phyloP scores from a whole-genome alignment of 2,888 invertebrate species.

The Apamea sordens region DNA sequence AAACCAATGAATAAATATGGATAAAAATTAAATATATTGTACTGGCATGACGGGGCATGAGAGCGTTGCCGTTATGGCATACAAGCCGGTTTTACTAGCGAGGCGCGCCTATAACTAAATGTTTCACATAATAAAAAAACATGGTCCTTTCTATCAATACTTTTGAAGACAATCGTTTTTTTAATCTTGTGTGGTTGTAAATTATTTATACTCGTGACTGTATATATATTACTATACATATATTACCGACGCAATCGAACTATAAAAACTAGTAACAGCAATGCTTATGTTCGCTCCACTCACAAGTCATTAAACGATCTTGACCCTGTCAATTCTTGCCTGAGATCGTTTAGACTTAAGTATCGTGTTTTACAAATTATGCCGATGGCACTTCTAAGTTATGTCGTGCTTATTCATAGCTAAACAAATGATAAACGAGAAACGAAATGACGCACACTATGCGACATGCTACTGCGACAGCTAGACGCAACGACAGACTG shows the following conservation, averaged over 20 bases:
- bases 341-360: conserved; percentile 1
- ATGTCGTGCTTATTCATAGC: not conserved
- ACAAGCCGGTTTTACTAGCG: not conserved
- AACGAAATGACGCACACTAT: not conserved
- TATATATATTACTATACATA: not conserved
- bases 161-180: not conserved
- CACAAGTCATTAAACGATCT: conserved; percentile 31
- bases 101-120: not conserved
- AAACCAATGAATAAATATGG: too few species aligned
- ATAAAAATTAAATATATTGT: not conserved
- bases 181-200: not conserved
- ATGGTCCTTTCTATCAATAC: not conserved
- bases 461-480: not conserved
- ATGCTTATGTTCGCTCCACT: not conserved
- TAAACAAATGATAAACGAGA: conserved; percentile 4
- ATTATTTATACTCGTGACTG: not conserved
- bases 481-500: too few species aligned
- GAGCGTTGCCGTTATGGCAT: not conserved
- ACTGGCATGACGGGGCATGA: not conserved
- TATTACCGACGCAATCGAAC: not conserved
- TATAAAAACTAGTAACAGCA: conserved; percentile 7
- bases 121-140: not conserved
- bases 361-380: not conserved
- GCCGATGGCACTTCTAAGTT: not conserved
- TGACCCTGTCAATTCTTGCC: conserved; percentile 26